Evolutionary conservation across 2,797 vertebrate genomes (phyloP).

Genomic region (Pygocentrus nattereri): DNA sequence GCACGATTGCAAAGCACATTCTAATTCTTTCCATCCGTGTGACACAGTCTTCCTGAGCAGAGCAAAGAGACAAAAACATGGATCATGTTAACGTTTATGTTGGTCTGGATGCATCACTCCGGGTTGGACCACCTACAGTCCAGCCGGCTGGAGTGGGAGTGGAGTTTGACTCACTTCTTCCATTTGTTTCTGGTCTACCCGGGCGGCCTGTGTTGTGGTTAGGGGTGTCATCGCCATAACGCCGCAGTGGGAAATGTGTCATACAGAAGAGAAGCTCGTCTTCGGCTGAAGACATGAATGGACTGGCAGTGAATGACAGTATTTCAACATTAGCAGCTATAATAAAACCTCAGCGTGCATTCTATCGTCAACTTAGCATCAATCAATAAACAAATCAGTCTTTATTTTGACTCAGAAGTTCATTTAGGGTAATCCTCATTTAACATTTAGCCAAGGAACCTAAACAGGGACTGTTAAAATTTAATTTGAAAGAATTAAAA

Average conservation of each 20-base stretch:
- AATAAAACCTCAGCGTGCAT: background rate
- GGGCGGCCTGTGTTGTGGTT: slow-evolving; percentile 24
- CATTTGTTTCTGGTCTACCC: slow-evolving; percentile 11
- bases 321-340: background rate
- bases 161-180: slow-evolving; percentile 27
- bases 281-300: background rate
- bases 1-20: background rate
- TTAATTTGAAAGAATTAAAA: too few species aligned
- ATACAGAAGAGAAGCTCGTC: background rate
- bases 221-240: background rate
- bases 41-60: background rate
- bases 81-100: background rate
- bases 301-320: background rate
- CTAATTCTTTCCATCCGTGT: slow-evolving; percentile 4
- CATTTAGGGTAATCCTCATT: too few species aligned
- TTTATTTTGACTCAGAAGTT: too few species aligned
- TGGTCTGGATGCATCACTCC: background rate
- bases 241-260: slow-evolving; percentile 28
- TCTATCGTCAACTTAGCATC: background rate
- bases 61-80: background rate
- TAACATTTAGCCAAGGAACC: too few species aligned
- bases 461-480: too few species aligned
- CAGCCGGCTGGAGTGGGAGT: background rate
- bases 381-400: too few species aligned
- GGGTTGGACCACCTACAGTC: background rate